Conservation (phyloP, 1,140 invertebrate species). For the Drosophila tropicalis region DNA sequence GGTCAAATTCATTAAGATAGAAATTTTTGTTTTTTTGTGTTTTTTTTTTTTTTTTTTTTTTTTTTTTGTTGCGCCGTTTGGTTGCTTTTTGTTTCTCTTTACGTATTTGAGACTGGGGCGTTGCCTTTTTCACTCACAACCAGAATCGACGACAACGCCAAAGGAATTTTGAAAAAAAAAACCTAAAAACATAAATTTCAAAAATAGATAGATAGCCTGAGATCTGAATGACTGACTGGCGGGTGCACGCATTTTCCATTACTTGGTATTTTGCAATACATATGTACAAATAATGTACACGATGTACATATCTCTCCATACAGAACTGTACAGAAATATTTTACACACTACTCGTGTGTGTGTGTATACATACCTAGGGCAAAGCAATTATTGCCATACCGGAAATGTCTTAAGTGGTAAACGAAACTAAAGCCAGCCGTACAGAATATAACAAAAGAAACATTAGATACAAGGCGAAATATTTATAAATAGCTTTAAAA, state of each 20-base stretch:
- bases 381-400: slow-evolving; percentile 42
- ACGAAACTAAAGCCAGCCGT: slow-evolving; percentile 15
- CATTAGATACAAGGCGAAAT: slow-evolving; percentile 45
- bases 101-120: slow-evolving; percentile 41
- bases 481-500: slow-evolving; percentile 68
- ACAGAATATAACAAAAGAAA: slow-evolving; percentile 20
- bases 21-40: slow-evolving; percentile 69
- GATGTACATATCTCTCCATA: neutral
- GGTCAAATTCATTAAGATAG: slow-evolving; percentile 81
- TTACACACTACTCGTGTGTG: neutral
- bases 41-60: slow-evolving; percentile 68
- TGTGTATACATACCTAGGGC: slow-evolving; percentile 15
- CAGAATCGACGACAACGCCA: neutral
- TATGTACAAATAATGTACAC: neutral
- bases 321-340: neutral
- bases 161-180: slow-evolving; percentile 34
- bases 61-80: slow-evolving; percentile 68
- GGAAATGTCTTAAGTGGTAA: slow-evolving; percentile 41
- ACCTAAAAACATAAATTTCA: slow-evolving; percentile 61
- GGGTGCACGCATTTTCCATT: slow-evolving; percentile 65
- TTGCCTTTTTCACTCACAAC: slow-evolving; percentile 37
- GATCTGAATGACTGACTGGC: neutral
- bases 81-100: slow-evolving; percentile 42
- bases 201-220: slow-evolving; percentile 49
- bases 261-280: slow-evolving; percentile 13